These are phyloP conservation scores for Cinara cedri DNA, from an alignment of 2,888 invertebrate genomes.

Conservation along the genomic window DNA sequence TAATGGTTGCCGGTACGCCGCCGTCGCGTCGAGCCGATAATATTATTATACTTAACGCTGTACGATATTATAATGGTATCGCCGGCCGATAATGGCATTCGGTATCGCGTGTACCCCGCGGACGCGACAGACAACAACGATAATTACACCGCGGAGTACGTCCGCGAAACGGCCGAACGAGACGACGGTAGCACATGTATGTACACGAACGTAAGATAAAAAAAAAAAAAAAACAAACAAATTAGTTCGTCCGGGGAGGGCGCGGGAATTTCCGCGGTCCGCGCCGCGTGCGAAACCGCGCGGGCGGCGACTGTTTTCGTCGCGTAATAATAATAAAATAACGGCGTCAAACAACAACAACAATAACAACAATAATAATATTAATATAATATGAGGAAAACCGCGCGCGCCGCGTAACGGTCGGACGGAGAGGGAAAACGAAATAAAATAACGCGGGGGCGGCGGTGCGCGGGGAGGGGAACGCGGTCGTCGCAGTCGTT, in stretches of 20 bases:
- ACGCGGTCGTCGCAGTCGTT: constrained; percentile 21
- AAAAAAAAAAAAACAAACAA: no score
- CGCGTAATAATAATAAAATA: no score
- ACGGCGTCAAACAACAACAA: no score
- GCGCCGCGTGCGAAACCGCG: neutral
- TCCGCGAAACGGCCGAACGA: no score
- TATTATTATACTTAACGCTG: neutral
- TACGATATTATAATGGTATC: neutral
- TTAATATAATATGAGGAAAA: neutral
- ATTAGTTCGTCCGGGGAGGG: no score
- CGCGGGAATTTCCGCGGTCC: constrained; percentile 12
- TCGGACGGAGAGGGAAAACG: neutral
- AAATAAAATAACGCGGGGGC: constrained; percentile 10
- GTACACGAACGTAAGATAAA: no score
- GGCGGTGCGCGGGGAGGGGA: neutral
- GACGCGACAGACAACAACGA: no score
- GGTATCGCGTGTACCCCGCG: neutral
- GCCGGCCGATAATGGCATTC: neutral
- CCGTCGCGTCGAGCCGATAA: neutral
- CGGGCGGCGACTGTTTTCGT: no score
- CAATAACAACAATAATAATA: neutral
- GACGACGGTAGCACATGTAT: no score
- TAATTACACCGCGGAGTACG: no score
- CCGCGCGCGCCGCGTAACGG: neutral
- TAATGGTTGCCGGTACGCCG: constrained; percentile 1